Percentiles rank a stretch among this genome's conserved stretches.
phyloP scores from a whole-genome alignment of 2,797 vertebrate genomes.

The Takifugu ocellatus region DNA sequence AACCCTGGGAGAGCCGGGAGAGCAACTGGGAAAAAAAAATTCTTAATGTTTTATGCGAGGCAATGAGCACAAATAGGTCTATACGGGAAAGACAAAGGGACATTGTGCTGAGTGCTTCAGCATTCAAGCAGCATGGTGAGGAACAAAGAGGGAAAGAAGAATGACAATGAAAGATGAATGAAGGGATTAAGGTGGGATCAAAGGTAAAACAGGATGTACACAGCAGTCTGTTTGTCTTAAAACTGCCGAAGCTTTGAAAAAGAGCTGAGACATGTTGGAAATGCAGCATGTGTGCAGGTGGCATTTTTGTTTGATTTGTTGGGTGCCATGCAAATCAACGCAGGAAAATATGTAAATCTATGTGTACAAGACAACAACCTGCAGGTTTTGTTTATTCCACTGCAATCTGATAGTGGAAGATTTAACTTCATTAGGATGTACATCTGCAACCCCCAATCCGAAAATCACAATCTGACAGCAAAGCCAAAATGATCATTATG shows the following conservation, averaged over 20 bases:
- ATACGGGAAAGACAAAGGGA: slow-evolving; percentile 15
- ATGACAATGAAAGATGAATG: too few relatives aligned
- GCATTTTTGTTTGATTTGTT: background rate
- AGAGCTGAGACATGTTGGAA: slow-evolving; percentile 41
- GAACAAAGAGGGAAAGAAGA: too few relatives aligned
- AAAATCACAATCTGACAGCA: too few relatives aligned
- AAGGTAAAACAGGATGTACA: too few relatives aligned
- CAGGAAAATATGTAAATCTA: background rate
- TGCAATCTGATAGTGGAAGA: slow-evolving; percentile 9
- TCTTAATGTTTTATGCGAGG: slow-evolving; percentile 64
- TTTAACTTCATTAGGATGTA: slow-evolving; percentile 22
- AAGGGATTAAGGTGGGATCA: too few relatives aligned
- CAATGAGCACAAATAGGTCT: slow-evolving; percentile 42
- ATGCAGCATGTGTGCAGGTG: slow-evolving; percentile 2
- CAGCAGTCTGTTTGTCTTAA: too few relatives aligned
- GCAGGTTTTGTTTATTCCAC: slow-evolving; percentile 3
- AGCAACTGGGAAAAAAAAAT: slow-evolving; percentile 12
- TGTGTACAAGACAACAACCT: background rate
- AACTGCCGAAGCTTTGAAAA: slow-evolving; percentile 23
- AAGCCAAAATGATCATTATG: slow-evolving; percentile 18
- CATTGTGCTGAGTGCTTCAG: background rate
- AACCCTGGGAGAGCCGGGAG: slow-evolving; percentile 26
- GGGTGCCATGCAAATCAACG: background rate
- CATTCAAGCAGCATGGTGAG: background rate
- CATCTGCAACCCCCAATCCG: slow-evolving; percentile 26